Evolutionary conservation across 2,888 invertebrate species (phyloP), one percentile per base, ranked within the genome.

Genomic region (Erebia aethiops): DNA sequence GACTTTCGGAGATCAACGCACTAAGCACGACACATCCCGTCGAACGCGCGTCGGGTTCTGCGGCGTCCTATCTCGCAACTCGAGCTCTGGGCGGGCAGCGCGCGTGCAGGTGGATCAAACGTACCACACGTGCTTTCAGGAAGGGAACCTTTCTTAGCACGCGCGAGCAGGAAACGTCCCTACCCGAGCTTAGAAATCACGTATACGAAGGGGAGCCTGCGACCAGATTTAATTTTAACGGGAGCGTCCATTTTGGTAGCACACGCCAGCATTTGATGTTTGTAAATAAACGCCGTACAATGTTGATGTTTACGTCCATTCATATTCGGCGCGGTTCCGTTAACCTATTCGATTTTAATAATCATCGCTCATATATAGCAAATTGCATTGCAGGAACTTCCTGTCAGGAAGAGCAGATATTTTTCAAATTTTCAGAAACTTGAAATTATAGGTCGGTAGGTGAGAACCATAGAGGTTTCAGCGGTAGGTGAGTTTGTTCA

Each of bases 21-120:
- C 76, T 76, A 78, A 74, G 74, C 91, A 90, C 93, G 87, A 88
- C 92, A 90, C 92, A 93, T 92, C 89, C 84, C 90, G 83, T 73
- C 87, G 87, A 84, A 75, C 77, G 89, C 92, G 87, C 88, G 86
- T 78, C 87, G 85, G 83, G 83, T 79, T 92, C 87, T 92, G 82
- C 71, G 73, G 79, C 73, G 72, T 80, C 80, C 79, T 78, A 77
- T 78, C 75, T 76, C 79, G 77, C 71, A 75, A 64, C 54, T 60
- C 46, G 46, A 35, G 51, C 58, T 75, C 74, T 76, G 80, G 77
- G 78, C 75, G 75, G 78, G 74, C 74, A 75, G 80, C 87, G 85
- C 84, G 74, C 74, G 82, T 88, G 91, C 92, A 92, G 90, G 91
- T 90, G 90, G 86, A 82, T 74, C 76, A 46, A 74, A 72, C 76